A percentile compares a stretch with the other conserved stretches of the same genome.
phyloP scores from a whole-genome alignment of 2,888 invertebrate genomes.

The Hemicrepidius hirtus region DNA sequence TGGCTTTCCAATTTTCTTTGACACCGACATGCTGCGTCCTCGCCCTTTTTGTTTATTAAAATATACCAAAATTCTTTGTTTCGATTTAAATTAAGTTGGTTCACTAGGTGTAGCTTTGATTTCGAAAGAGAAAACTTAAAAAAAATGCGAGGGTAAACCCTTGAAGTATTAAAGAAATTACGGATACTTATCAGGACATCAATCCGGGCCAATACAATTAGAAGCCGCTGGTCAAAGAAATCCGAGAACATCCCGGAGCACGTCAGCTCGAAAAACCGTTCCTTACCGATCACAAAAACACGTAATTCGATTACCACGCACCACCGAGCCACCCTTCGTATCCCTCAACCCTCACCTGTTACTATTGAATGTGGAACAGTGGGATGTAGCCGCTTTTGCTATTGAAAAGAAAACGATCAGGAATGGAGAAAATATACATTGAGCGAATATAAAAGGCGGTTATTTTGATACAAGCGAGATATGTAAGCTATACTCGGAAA shows the following conservation, averaged over 20 bases:
- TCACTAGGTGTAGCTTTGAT: not conserved
- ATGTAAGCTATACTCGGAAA: slow-evolving; percentile 30
- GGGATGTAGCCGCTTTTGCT: slow-evolving; percentile 45
- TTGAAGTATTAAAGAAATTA: slow-evolving; percentile 58
- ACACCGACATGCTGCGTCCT: slow-evolving; percentile 9
- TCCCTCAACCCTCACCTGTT: slow-evolving; percentile 48
- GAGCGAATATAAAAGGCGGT: slow-evolving; percentile 29
- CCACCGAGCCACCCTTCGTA: slow-evolving; percentile 55
- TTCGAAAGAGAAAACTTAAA: slow-evolving; percentile 22
- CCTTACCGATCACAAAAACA: slow-evolving; percentile 61
- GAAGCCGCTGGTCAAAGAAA: slow-evolving; percentile 58
- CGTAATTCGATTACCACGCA: slow-evolving; percentile 62
- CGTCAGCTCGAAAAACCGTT: slow-evolving; percentile 57
- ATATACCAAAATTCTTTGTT: not conserved
- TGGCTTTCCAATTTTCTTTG: slow-evolving; percentile 17
- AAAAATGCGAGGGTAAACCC: slow-evolving; percentile 8
- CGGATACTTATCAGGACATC: slow-evolving; percentile 58
- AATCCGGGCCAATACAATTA: slow-evolving; percentile 60
- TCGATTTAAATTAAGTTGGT: not conserved
- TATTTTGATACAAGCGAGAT: slow-evolving; percentile 35
- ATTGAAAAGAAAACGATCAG: slow-evolving; percentile 45
- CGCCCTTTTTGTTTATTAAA: slow-evolving; percentile 6
- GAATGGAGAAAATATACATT: slow-evolving; percentile 38
- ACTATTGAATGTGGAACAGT: slow-evolving; percentile 48
- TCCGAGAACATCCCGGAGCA: slow-evolving; percentile 56